A percentile compares a stretch with the other conserved stretches of the same genome.
phyloP scores from a whole-genome alignment of 2,113 vertebrate genomes.

The Epinephelus lanceolatus region DNA sequence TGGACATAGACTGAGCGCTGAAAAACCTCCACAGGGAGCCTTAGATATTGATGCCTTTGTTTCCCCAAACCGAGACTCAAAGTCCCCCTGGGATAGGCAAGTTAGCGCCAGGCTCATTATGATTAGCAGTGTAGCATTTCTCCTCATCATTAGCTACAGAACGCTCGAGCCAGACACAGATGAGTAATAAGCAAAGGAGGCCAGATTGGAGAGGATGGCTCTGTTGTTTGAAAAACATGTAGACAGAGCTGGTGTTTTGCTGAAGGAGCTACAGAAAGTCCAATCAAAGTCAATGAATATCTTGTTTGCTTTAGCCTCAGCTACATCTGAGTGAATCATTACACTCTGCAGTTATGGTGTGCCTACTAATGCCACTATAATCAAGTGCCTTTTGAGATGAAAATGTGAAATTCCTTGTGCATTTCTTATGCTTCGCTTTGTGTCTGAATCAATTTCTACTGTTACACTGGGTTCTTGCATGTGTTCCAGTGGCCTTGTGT shows the following conservation, averaged over 20 bases:
- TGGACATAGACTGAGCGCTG: constrained; percentile 16
- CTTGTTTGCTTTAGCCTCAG: background rate
- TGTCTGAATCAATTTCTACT: constrained; percentile 12
- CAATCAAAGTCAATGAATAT: constrained; percentile 33
- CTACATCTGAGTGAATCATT: constrained; percentile 11
- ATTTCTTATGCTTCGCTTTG: constrained; percentile 15
- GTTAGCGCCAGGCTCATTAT: constrained; percentile 56
- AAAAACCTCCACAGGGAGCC: constrained; percentile 42
- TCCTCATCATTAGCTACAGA: constrained; percentile 39
- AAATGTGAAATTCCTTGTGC: background rate
- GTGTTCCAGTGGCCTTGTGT: constrained; percentile 5
- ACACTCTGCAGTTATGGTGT: background rate
- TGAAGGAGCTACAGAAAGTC: background rate
- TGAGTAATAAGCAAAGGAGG: constrained; percentile 27
- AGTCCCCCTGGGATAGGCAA: constrained; percentile 36
- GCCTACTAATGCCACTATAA: constrained; percentile 15
- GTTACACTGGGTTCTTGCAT: constrained; percentile 1
- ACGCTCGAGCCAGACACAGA: constrained; percentile 22
- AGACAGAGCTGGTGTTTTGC: background rate
- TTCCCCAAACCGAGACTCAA: constrained; percentile 49
- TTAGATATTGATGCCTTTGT: constrained; percentile 60
- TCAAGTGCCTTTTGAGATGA: background rate
- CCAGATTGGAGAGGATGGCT: background rate
- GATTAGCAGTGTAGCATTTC: constrained; percentile 55
- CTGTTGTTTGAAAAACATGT: background rate